Evolutionary conservation across 37 sponge, comb jelly and placozoan species (phyloP).

Genomic region (Petrosia ficiformis): DNA sequence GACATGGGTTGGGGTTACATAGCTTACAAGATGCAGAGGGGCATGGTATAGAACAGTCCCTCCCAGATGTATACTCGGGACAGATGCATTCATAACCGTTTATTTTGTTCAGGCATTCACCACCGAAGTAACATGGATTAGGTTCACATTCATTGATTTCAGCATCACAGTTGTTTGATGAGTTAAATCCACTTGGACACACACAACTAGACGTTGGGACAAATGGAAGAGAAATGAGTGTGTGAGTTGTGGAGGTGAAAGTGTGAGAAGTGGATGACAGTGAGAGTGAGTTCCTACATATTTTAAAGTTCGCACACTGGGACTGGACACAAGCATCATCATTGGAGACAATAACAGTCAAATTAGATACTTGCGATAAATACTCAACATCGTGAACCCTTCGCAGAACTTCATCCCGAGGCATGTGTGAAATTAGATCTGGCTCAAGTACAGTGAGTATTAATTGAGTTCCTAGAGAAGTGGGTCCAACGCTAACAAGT

Average conservation of each 20-base stretch:
- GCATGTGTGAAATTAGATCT: conserved; percentile 5
- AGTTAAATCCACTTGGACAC: conserved; percentile 45
- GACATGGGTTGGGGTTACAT: conserved; percentile 52
- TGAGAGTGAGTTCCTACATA: conserved; percentile 5
- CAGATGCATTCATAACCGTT: conserved; percentile 49
- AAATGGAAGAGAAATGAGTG: conserved; percentile 12
- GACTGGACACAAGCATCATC: conserved; percentile 13
- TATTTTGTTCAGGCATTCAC: conserved; percentile 20
- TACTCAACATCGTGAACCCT: not conserved
- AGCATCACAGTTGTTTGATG: conserved; percentile 24
- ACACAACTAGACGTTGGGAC: conserved; percentile 14
- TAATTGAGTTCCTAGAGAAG: not conserved
- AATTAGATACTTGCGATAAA: not conserved
- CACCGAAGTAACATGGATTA: conserved; percentile 43
- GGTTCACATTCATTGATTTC: conserved; percentile 35
- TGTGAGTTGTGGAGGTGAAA: not conserved
- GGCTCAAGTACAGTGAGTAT: conserved; percentile 7
- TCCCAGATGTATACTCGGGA: conserved; percentile 20
- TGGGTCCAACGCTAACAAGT: conserved; percentile 8
- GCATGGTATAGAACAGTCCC: conserved; percentile 46
- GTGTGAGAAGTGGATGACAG: not conserved
- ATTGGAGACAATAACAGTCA: not conserved
- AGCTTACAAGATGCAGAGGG: conserved; percentile 44
- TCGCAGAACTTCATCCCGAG: not conserved
- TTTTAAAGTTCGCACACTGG: conserved; percentile 40